Evolutionary conservation across 1,140 invertebrate genomes (phyloP).

Genomic region (Neotoxoptera formosana): DNA sequence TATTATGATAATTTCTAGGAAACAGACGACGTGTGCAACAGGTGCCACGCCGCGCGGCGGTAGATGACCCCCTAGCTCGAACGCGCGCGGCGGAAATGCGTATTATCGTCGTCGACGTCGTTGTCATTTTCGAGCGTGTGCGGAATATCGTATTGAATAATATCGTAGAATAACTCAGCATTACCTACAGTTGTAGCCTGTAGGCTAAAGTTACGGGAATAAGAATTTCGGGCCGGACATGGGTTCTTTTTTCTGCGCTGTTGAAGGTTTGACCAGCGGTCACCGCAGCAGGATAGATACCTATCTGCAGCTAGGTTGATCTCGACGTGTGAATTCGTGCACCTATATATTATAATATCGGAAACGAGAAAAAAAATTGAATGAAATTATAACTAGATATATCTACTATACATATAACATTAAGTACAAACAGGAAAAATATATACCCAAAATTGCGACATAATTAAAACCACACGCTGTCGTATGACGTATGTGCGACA

Average conservation of each 20-base stretch:
- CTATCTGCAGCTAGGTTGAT: no score
- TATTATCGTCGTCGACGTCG: not conserved
- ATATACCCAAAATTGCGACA: not conserved
- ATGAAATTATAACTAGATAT: no score
- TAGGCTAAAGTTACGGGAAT: not conserved
- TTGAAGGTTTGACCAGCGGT: no score
- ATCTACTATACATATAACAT: no score
- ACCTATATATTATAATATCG: no score
- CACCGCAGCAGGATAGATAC: not conserved
- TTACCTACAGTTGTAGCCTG: not conserved
- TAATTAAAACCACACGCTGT: not conserved
- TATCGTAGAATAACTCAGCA: not conserved
- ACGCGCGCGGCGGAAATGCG: not conserved
- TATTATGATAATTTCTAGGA: not conserved
- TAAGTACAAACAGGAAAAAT: not conserved
- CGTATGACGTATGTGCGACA: not conserved
- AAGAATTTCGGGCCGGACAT: not conserved
- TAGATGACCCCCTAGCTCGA: not conserved
- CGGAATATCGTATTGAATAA: not conserved
- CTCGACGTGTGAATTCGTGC: no score
- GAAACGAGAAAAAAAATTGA: no score
- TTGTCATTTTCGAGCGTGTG: constrained; percentile 2
- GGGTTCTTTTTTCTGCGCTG: not conserved
- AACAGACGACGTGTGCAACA: not conserved
- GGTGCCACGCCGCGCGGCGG: not conserved